A percentile compares a stretch with the other conserved stretches of the same genome.
phyloP scores from a whole-genome alignment of 1,140 invertebrate genomes.

The Drosophila sechellia region DNA sequence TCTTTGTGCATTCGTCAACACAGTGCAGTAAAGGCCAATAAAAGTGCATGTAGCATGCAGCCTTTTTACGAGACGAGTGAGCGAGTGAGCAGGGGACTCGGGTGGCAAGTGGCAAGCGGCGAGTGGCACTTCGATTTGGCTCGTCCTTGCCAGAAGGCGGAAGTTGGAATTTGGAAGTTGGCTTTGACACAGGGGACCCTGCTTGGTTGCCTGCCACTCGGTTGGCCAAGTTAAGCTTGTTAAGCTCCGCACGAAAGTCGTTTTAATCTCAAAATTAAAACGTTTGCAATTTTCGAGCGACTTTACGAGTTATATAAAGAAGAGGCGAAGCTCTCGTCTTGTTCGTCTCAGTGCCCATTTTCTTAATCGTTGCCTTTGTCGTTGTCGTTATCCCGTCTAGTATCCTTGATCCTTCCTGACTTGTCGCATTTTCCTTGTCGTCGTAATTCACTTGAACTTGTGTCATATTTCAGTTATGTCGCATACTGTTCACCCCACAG shows the following conservation, averaged over 20 bases:
- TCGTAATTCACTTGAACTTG: constrained; percentile 81
- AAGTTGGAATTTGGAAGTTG: constrained; percentile 52
- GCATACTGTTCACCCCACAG: constrained; percentile 1
- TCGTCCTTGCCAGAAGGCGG: constrained; percentile 55
- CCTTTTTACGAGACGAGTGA: constrained; percentile 52
- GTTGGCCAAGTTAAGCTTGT: constrained; percentile 79
- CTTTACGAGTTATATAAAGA: constrained; percentile 78
- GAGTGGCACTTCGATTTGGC: too few species aligned
- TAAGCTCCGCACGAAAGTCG: constrained; percentile 79
- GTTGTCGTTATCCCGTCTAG: constrained; percentile 23
- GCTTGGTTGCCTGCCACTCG: constrained; percentile 34
- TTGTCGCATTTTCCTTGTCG: constrained; percentile 38
- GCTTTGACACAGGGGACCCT: constrained; percentile 30
- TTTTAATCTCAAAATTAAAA: constrained; percentile 84
- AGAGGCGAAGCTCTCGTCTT: constrained; percentile 26
- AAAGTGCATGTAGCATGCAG: constrained; percentile 77
- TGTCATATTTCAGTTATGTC: constrained; percentile 65
- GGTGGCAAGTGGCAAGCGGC: neutral
- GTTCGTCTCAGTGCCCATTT: constrained; percentile 50
- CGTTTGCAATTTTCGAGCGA: constrained; percentile 77
- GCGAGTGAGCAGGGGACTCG: constrained; percentile 3
- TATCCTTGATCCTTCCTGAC: constrained; percentile 8
- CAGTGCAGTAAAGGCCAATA: constrained; percentile 79
- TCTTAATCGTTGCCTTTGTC: constrained; percentile 30
- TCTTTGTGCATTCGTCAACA: constrained; percentile 70